Evolutionary conservation across 2,797 vertebrate species (phyloP).

Genomic region (Cynodonichthys magdalenae): DNA sequence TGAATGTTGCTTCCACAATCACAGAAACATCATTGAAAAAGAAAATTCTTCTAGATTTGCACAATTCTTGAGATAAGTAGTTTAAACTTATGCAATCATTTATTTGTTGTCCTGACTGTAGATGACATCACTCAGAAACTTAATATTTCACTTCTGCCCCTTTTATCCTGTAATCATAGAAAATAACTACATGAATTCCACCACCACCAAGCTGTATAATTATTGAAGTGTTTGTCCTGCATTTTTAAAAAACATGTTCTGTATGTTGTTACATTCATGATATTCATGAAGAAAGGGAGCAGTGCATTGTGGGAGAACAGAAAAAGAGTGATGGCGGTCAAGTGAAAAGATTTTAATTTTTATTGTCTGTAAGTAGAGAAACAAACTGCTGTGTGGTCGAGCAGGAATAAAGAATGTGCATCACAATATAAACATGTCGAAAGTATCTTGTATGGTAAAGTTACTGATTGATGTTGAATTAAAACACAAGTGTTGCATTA

Average conservation of each 20-base stretch:
- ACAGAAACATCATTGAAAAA: slow-evolving; percentile 1
- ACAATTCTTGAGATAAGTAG: background rate
- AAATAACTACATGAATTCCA: slow-evolving; percentile 16
- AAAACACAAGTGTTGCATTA: too few relatives aligned
- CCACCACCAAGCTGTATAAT: slow-evolving; percentile 21
- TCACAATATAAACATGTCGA: slow-evolving; percentile 33
- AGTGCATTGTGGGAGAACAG: slow-evolving; percentile 26
- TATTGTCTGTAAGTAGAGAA: slow-evolving; percentile 33
- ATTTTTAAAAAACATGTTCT: slow-evolving; percentile 48
- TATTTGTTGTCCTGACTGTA: background rate
- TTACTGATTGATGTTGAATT: too few relatives aligned
- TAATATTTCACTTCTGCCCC: background rate
- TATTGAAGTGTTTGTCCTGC: slow-evolving; percentile 50
- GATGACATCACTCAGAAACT: background rate
- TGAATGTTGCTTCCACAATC: slow-evolving; percentile 26
- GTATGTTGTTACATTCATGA: slow-evolving; percentile 71
- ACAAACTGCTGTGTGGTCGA: slow-evolving; percentile 24
- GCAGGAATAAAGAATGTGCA: slow-evolving; percentile 66
- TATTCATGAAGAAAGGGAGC: slow-evolving; percentile 68
- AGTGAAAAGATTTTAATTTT: slow-evolving; percentile 40
- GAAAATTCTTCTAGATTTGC: slow-evolving; percentile 6
- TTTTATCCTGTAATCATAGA: slow-evolving; percentile 1
- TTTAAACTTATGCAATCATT: slow-evolving; percentile 20
- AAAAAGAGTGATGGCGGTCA: background rate
- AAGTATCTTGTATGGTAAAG: background rate